Conservation (phyloP, 2,888 invertebrate genomes). For the Agonum fuliginosum region DNA sequence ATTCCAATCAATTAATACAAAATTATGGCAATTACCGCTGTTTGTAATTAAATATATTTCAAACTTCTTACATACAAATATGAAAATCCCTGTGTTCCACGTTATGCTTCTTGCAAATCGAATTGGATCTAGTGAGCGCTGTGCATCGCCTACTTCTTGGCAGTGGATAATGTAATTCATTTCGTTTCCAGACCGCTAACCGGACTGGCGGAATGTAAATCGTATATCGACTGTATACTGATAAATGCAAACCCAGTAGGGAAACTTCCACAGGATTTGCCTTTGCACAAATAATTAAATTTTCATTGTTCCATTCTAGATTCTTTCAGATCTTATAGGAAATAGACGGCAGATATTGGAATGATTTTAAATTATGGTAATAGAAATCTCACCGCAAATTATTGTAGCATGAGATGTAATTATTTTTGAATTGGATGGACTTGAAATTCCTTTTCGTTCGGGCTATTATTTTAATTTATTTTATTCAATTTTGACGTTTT, state of each 20-base stretch:
- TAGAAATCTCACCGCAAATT: constrained; percentile 10
- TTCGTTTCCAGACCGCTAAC: background rate
- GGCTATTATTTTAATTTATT: background rate
- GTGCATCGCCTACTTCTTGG: background rate
- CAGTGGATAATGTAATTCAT: constrained; percentile 14
- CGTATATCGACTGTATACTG: constrained; percentile 49
- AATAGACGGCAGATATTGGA: constrained; percentile 3
- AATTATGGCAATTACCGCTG: no score
- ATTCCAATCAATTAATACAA: no score
- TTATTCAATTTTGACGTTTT: no score
- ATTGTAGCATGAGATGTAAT: background rate
- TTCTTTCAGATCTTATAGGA: background rate
- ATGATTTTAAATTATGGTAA: constrained; percentile 11
- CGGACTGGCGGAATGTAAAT: constrained; percentile 31
- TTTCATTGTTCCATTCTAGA: constrained; percentile 18
- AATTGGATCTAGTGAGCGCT: background rate
- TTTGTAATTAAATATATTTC: no score
- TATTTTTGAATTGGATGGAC: background rate
- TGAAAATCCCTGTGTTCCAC: no score
- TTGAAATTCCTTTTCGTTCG: background rate
- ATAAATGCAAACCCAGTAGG: constrained; percentile 39
- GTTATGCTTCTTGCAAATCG: constrained; percentile 8
- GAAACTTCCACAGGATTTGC: constrained; percentile 18
- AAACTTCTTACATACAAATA: no score
- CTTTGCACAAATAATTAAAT: constrained; percentile 51